Percentiles rank a stretch among this genome's conserved stretches.
Conservation (phyloP, 2,888 invertebrate species). For the Meghimatium bilineatum region DNA sequence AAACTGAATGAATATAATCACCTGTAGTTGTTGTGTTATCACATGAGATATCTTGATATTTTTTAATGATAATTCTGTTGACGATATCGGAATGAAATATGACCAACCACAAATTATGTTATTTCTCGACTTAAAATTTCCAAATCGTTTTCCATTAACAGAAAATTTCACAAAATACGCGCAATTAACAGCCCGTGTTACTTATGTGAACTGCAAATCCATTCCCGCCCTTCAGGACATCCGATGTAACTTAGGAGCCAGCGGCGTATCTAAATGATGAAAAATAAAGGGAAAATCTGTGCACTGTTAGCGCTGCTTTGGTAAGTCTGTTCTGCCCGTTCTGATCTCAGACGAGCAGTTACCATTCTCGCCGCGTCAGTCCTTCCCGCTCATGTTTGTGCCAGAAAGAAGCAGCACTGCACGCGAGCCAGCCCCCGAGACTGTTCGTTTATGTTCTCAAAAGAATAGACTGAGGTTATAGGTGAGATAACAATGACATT, state of each 20-base stretch:
- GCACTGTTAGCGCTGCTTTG: conserved; percentile 2
- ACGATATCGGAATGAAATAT: neutral
- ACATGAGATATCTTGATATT: neutral
- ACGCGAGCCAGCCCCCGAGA: neutral
- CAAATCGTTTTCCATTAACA: neutral
- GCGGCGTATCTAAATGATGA: conserved; percentile 10
- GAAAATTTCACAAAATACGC: conserved; percentile 8
- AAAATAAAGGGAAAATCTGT: neutral
- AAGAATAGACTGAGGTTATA: neutral
- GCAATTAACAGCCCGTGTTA: conserved; percentile 5
- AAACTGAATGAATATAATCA: neutral
- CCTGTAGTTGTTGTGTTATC: neutral
- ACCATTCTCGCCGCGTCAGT: conserved; percentile 2
- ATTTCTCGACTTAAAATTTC: neutral
- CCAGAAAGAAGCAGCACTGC: conserved; percentile 6
- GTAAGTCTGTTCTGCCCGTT: conserved; percentile 8
- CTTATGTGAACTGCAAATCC: conserved; percentile 12
- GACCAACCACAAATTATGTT: neutral
- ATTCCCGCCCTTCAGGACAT: conserved; percentile 1
- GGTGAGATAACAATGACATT: neutral
- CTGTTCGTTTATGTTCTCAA: neutral
- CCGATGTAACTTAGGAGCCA: conserved; percentile 4
- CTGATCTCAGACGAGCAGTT: conserved; percentile 4
- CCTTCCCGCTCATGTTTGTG: conserved; percentile 1
- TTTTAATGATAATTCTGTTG: neutral